Conservation (phyloP, 1,140 invertebrate genomes). For the Diorhabda sublineata region DNA sequence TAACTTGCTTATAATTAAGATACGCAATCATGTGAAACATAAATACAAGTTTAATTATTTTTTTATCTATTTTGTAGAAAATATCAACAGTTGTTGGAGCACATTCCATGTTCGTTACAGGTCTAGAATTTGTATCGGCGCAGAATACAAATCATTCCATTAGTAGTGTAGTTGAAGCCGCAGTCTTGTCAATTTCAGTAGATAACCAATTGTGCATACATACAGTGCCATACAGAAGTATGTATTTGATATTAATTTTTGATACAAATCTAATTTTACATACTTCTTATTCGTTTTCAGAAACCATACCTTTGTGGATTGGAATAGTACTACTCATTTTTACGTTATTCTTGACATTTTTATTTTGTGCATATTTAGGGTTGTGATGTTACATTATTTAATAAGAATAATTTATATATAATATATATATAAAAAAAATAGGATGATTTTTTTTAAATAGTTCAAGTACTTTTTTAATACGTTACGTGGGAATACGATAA, state of each 20-base stretch:
- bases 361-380: conserved; percentile 73
- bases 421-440: too few species aligned
- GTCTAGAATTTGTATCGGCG: conserved; percentile 81
- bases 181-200: conserved; percentile 89
- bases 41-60: too few species aligned
- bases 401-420: not conserved
- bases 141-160: conserved; percentile 50
- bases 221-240: conserved; percentile 77
- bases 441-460: too few species aligned
- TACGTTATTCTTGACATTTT: conserved; percentile 70
- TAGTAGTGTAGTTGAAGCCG: conserved; percentile 69
- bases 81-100: conserved; percentile 75
- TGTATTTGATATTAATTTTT: conserved; percentile 43
- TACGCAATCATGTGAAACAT: too few species aligned
- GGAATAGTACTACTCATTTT: conserved; percentile 68
- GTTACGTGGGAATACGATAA: too few species aligned
- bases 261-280: conserved; percentile 18
- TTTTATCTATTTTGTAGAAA: conserved; percentile 54
- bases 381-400: conserved; percentile 56
- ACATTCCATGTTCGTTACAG: conserved; percentile 93
- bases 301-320: conserved; percentile 71
- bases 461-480: too few species aligned
- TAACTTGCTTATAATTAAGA: too few species aligned
- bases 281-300: conserved; percentile 53
- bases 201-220: conserved; percentile 91